phyloP scores from a whole-genome alignment of 2,113 vertebrate species.

The chimpanzee (Pan troglodytes) region NHGRI_mPanTro3-v2.1_pri NC_072410.2:25052001-25052500 shows the following conservation, averaged over 20 bases:
- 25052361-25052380: neutral
- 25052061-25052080: neutral
- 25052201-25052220: neutral
- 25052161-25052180: neutral
- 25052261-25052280: neutral
- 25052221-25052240: neutral
- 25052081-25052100: neutral
- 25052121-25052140: neutral
- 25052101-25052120: neutral
- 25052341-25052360: neutral
- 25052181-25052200: neutral
- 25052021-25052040: neutral
- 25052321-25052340: neutral
- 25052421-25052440: neutral
- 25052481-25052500: too few relatives aligned
- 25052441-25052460: neutral
- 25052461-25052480: too few relatives aligned
- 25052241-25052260: neutral
- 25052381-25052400: neutral
- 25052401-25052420: neutral
- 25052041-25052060: neutral
- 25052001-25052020: neutral
- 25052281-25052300: neutral
- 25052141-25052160: neutral
- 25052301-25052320: neutral